Conservation (phyloP, 1,140 invertebrate species). For the Drosophila mojavensis region DNA sequence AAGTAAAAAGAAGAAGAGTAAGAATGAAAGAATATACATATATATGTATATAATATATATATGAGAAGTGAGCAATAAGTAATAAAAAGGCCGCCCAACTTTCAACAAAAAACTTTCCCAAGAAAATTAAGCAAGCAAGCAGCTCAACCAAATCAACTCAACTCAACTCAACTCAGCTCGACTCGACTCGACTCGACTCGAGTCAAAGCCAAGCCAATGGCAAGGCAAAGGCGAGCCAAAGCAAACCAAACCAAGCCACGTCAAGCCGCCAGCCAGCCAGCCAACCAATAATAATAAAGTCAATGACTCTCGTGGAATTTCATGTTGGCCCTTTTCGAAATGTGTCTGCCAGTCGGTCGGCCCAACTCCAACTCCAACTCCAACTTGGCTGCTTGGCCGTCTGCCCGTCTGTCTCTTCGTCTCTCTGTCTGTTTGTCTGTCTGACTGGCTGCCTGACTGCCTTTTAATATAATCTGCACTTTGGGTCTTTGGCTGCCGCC, state of each 20-base stretch:
- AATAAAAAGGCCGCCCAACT: constrained; percentile 51
- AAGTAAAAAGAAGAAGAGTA: constrained; percentile 43
- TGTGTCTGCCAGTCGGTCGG: constrained; percentile 67
- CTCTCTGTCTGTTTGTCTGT: constrained; percentile 6
- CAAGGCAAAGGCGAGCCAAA: constrained; percentile 14
- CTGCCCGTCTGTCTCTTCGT: constrained; percentile 5
- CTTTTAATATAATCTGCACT: constrained; percentile 82
- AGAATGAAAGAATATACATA: constrained; percentile 18
- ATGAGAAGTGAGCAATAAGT: constrained; percentile 17
- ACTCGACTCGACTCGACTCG: too few species aligned
- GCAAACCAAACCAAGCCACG: constrained; percentile 17
- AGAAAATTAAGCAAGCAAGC: constrained; percentile 74
- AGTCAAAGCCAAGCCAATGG: constrained; percentile 14
- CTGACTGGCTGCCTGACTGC: constrained; percentile 60
- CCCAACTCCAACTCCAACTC: constrained; percentile 51
- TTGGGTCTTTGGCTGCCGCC: constrained; percentile 77
- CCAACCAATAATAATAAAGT: constrained; percentile 65
- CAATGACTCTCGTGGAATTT: constrained; percentile 80
- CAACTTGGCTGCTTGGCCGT: constrained; percentile 55
- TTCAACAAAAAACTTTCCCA: constrained; percentile 81
- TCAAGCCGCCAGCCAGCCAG: constrained; percentile 28
- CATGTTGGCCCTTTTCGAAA: constrained; percentile 82
- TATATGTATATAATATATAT: not conserved
- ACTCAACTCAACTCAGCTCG: constrained; percentile 14
- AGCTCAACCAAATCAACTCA: constrained; percentile 33